Base-by-base conservation (phyloP, 2,797 vertebrate species). In the Mallotus villosus region DNA sequence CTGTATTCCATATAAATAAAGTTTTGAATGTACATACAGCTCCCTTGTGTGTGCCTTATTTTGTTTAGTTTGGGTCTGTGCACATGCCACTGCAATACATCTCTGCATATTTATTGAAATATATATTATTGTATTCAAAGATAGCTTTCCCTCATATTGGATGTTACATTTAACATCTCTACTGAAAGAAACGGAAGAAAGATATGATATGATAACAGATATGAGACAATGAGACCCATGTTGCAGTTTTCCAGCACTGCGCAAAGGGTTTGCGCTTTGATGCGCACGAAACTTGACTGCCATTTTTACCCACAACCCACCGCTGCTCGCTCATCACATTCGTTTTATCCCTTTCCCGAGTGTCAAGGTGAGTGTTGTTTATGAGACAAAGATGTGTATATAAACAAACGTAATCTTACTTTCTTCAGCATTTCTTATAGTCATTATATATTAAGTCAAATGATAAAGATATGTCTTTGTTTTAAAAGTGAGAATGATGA, bases 1-100 rank as follows among this genome's bases (percentile, higher is more conserved):
- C 95, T 95, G 94, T 96, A 95, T 97, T 97, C 95, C 95, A 95
- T 67, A 67, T 67, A 67, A 95, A 97, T 98, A 97, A 98, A 98
- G 95, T 95, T 95, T 95, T 92, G 93, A 95, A 95, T 96, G 96
- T 94, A 92, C 92, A 91, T 90, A 92, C 76, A 82, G 62, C 67
- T 9, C n/a, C 19, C n/a, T 34, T 34, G 32, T 68, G 37, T 37
- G 7, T 70, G 4, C 27, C 41, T 71, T 27, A 51, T n/a, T 8
- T 34, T 34, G 32, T 8, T 34, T 34, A 34, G 8, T 34, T 34
- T 8, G 32, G 8, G 2, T 3, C 37, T 12, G 16, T 24, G 21
- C 58, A 25, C 22, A 60, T 22, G 22, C 22, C 24, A 25, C 24
- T 60, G 22, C 16, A n/a, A 7, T 60, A 24, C 22, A 14, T 25